These are phyloP conservation scores for Synanthedon myopaeformis DNA, from an alignment of 2,888 invertebrate genomes.

Conservation along the genomic window DNA sequence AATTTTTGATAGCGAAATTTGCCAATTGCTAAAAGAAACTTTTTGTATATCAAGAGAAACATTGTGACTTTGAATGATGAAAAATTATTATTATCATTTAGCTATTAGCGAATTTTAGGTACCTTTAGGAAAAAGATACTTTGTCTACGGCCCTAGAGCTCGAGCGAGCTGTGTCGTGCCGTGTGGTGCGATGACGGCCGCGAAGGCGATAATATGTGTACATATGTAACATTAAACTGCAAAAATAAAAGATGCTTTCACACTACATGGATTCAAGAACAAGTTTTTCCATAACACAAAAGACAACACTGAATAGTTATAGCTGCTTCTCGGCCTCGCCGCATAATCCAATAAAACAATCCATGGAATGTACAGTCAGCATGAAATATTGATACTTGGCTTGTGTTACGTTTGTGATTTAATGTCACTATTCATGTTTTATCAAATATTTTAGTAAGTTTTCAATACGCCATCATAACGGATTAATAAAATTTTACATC, in stretches of 20 bases:
- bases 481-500: too few relatives aligned
- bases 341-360: constrained; percentile 72
- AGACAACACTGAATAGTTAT: constrained; percentile 71
- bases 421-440: too few relatives aligned
- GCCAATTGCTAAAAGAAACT: too few relatives aligned
- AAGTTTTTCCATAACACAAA: constrained; percentile 72
- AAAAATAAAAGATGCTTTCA: constrained; percentile 69
- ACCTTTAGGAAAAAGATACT: too few relatives aligned
- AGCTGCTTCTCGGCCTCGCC: constrained; percentile 66
- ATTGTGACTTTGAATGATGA: too few relatives aligned
- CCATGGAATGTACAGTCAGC: constrained; percentile 61
- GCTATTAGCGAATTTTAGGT: too few relatives aligned
- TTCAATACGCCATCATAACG: too few relatives aligned
- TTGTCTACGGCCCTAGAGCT: constrained; percentile 1
- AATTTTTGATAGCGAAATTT: too few relatives aligned
- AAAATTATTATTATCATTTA: too few relatives aligned
- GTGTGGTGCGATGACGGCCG: constrained; percentile 30
- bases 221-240: constrained; percentile 71
- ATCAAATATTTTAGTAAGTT: too few relatives aligned
- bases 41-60: too few relatives aligned
- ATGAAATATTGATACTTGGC: background rate
- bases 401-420: too few relatives aligned
- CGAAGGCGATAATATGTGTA: constrained; percentile 66
- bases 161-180: constrained; percentile 19
- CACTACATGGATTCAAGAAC: constrained; percentile 71